Base-by-base conservation (phyloP, 2,113 vertebrate genomes). In the Uria lomvia region DNA sequence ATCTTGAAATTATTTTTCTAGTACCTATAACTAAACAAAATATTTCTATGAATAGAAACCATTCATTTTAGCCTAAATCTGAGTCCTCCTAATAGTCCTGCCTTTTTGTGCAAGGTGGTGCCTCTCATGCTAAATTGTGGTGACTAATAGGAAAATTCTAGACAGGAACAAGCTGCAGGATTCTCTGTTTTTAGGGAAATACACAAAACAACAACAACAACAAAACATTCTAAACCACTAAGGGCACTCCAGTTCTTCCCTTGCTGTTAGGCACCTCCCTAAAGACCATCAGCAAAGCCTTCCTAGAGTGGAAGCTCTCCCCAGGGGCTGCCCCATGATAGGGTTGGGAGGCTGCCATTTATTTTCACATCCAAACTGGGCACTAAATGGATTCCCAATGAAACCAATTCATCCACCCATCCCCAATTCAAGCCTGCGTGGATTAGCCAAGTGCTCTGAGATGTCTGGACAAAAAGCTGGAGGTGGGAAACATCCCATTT, bases 361-460 rank as follows among this genome's bases (percentile, higher is more conserved):
- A 65, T 78, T 89, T 85, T 49, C 11, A 21, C 6, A 38, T 21
- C 22, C 22, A 71, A 53, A 80, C 30, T 29, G 36, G 19, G n/a
- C 22, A 38, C 40, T 52, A 6, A 66, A n/a, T 21, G 14, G 15
- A 8, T 74, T 8, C 40, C 21, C 29, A 0, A 7, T 52, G 16
- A 75, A 79, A 49, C 3, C 0, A 1, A 22, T 56, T 27, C 1
- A 26, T 53, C 19, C 32, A 49, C 27, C 30, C 32, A 68, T 29
- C 29, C 20, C 12, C 1, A 15, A 0, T 29, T 63, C 56, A 73
- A 78, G 29, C 18, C 26, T 42, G 8, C 5, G 5, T 0, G 4
- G 45, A n/a, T 8, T 34, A 56, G 15, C 5, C 9, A 71, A 9
- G 11, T 42, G 15, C 42, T 72, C 60, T 52, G 47, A 71, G 73